A percentile compares a stretch with the other conserved stretches of the same genome.
Conservation (phyloP, 1,140 invertebrate genomes). For the Sycobia sp. region DNA sequence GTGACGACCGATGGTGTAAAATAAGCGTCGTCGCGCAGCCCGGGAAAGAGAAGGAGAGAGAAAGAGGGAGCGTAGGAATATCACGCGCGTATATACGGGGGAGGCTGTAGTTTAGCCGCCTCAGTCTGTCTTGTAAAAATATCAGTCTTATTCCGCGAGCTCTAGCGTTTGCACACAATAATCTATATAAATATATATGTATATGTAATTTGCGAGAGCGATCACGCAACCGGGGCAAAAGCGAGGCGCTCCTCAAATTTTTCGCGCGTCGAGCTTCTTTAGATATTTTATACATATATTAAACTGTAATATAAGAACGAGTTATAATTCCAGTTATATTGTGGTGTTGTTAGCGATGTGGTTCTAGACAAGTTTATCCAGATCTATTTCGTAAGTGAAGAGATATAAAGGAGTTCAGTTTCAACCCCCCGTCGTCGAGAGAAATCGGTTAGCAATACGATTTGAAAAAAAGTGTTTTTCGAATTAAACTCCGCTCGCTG, state of each 20-base stretch:
- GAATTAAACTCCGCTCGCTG: no score
- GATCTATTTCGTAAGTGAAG: no score
- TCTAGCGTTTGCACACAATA: slow-evolving; percentile 25
- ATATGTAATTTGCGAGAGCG: no score
- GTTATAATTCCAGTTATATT: no score
- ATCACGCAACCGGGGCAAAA: not conserved
- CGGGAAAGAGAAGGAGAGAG: not conserved
- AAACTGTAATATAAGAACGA: no score
- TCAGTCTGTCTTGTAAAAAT: slow-evolving; percentile 35
- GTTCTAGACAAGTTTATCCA: no score
- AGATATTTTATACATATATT: not conserved
- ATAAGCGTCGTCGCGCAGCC: slow-evolving; percentile 2
- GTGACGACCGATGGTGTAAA: slow-evolving; percentile 15
- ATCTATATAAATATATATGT: no score
- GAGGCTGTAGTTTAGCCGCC: not conserved
- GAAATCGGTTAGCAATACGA: no score
- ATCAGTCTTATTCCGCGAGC: slow-evolving; percentile 38
- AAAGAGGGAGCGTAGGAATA: not conserved
- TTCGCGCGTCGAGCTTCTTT: not conserved
- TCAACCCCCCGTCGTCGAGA: no score
- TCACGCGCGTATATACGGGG: not conserved
- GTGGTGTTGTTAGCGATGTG: no score
- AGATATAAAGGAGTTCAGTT: no score
- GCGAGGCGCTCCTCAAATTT: not conserved
- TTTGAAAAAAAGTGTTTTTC: no score